A percentile compares a stretch with the other conserved stretches of the same genome.
Conservation (phyloP, 92 coral and sea anemone genomes). For the Bergia puertoricense region DNA sequence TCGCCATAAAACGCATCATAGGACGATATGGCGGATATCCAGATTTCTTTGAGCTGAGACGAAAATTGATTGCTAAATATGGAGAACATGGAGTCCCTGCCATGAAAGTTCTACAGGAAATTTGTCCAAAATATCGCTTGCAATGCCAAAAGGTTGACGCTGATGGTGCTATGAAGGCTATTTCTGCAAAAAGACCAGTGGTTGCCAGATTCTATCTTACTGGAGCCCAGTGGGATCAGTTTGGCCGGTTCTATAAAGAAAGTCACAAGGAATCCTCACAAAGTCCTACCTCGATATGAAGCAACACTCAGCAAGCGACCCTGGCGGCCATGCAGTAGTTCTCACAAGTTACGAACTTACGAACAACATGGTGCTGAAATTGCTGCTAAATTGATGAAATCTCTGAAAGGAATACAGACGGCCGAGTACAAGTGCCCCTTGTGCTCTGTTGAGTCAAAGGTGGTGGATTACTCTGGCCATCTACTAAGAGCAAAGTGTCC, state of each 20-base stretch:
- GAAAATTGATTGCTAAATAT: conserved; percentile 28
- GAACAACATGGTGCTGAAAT: no score
- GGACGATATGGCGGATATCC: conserved; percentile 68
- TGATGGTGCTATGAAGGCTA: conserved; percentile 57
- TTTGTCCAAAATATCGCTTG: conserved; percentile 60
- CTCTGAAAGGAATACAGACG: no score
- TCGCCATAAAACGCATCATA: conserved; percentile 62
- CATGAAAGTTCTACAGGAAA: conserved; percentile 32
- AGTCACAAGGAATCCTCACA: conserved; percentile 50
- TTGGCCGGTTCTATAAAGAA: conserved; percentile 49
- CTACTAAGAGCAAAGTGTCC: no score
- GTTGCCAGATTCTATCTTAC: conserved; percentile 54
- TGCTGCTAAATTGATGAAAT: no score
- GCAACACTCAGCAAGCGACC: neutral
- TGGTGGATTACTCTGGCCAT: no score
- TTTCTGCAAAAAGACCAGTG: conserved; percentile 60
- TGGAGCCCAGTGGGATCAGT: no score
- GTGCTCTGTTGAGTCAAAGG: no score
- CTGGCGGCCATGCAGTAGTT: conserved; percentile 61
- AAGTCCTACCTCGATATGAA: conserved; percentile 25
- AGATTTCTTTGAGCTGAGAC: conserved; percentile 52
- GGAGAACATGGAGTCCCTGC: conserved; percentile 31
- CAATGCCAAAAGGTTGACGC: conserved; percentile 40
- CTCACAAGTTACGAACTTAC: conserved; percentile 60
- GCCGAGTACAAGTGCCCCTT: no score